Conservation (phyloP, 2,113 vertebrate genomes). For the Muscicapa adusta region DNA sequence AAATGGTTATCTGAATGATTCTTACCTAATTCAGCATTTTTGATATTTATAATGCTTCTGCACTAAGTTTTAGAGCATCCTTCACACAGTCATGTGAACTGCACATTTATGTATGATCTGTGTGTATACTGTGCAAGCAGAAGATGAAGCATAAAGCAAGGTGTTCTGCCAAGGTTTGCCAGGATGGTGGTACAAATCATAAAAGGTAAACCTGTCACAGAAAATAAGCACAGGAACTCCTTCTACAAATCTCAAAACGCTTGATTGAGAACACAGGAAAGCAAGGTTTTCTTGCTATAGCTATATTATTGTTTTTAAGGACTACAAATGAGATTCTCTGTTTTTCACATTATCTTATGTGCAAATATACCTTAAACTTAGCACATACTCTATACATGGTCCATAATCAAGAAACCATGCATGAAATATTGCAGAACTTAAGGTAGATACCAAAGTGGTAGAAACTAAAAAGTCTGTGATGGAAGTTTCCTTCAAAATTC, state of each 20-base stretch:
- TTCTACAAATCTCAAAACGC: background rate
- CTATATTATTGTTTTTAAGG: background rate
- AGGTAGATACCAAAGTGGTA: background rate
- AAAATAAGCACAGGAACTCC: background rate
- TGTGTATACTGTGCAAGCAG: background rate
- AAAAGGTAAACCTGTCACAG: background rate
- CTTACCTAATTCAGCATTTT: background rate
- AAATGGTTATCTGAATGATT: background rate
- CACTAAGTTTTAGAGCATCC: background rate
- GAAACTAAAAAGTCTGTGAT: background rate
- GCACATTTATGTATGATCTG: accelerated
- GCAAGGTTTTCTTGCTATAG: background rate
- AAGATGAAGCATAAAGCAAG: background rate
- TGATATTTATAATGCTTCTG: background rate
- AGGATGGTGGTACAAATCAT: background rate
- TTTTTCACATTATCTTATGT: too few relatives aligned
- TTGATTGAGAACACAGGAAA: background rate
- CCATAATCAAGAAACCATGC: background rate
- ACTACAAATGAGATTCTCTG: background rate
- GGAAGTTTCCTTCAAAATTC: background rate
- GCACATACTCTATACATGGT: background rate
- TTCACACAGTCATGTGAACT: accelerated
- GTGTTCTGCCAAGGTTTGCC: background rate
- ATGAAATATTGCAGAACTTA: background rate
- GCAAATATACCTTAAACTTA: background rate